Percentiles rank a stretch among this genome's conserved stretches.
These are phyloP conservation scores for Campoplex nolae DNA, from an alignment of 2,888 invertebrate genomes.

Conservation along the genomic window DNA sequence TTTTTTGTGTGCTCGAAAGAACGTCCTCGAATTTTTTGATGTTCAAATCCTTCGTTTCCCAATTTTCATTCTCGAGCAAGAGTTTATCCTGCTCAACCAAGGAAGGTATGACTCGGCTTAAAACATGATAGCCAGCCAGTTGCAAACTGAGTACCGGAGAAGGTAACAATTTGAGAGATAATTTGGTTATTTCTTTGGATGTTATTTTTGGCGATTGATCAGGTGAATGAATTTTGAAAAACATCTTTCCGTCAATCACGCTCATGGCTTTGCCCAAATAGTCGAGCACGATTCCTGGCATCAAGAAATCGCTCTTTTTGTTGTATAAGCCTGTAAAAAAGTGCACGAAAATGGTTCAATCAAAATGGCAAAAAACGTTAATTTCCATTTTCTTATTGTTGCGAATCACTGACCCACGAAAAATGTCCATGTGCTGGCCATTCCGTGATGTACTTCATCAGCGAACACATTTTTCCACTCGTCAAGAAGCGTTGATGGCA, in stretches of 20 bases:
- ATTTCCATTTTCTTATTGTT: not conserved
- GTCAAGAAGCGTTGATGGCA: slow-evolving; percentile 84
- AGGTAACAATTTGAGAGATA: slow-evolving; percentile 82
- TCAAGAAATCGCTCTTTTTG: slow-evolving; percentile 71
- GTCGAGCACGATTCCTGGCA: slow-evolving; percentile 75
- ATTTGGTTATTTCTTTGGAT: slow-evolving; percentile 78
- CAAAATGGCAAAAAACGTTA: slow-evolving; percentile 13
- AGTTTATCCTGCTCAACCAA: slow-evolving; percentile 85
- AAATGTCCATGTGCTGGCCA: slow-evolving; percentile 86
- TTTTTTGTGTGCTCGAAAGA: slow-evolving; percentile 83
- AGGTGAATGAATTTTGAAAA: slow-evolving; percentile 71
- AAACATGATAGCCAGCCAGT: slow-evolving; percentile 85
- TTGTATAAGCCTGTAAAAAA: slow-evolving; percentile 74
- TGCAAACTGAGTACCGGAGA: slow-evolving; percentile 84
- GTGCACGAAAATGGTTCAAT: not conserved
- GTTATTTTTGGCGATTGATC: slow-evolving; percentile 57
- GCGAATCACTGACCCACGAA: slow-evolving; percentile 67
- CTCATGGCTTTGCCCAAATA: slow-evolving; percentile 78
- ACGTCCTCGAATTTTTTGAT: slow-evolving; percentile 84
- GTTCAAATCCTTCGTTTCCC: slow-evolving; percentile 83
- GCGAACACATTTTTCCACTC: slow-evolving; percentile 94
- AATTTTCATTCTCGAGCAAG: slow-evolving; percentile 83
- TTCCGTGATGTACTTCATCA: slow-evolving; percentile 86
- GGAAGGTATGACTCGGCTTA: slow-evolving; percentile 83
- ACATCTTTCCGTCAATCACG: slow-evolving; percentile 74